Conservation (phyloP, 1,140 invertebrate species). For the Bombus confusus region DNA sequence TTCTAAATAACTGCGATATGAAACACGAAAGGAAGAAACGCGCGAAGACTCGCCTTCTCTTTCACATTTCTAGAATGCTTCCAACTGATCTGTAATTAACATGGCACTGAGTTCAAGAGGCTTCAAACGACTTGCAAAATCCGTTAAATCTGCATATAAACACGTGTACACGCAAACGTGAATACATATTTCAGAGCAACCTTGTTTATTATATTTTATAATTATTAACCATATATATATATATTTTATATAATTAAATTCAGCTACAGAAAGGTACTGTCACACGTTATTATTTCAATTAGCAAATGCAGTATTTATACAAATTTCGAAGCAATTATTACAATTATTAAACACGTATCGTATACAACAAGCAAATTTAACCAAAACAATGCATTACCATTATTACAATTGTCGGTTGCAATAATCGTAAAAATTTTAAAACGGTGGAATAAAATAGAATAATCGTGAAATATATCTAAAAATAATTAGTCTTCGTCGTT, state of each 20-base stretch:
- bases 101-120: neutral
- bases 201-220: too few species aligned
- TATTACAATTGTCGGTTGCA: too few species aligned
- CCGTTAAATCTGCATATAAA: neutral
- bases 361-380: too few species aligned
- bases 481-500: neutral
- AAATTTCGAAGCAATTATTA: neutral
- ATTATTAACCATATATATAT: too few species aligned
- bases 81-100: neutral
- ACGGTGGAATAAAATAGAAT: neutral
- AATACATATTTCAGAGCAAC: neutral
- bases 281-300: neutral
- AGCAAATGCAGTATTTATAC: neutral
- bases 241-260: neutral
- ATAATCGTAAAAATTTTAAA: neutral
- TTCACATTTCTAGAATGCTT: neutral
- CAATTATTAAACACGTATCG: too few species aligned
- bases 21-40: neutral
- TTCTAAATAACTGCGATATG: neutral
- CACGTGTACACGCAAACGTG: neutral
- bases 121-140: neutral
- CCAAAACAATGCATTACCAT: too few species aligned
- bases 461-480: neutral
- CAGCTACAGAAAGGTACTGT: neutral
- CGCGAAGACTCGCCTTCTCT: neutral